Evolutionary conservation across 2,888 invertebrate genomes (phyloP).

Genomic region (Nomada flava): DNA sequence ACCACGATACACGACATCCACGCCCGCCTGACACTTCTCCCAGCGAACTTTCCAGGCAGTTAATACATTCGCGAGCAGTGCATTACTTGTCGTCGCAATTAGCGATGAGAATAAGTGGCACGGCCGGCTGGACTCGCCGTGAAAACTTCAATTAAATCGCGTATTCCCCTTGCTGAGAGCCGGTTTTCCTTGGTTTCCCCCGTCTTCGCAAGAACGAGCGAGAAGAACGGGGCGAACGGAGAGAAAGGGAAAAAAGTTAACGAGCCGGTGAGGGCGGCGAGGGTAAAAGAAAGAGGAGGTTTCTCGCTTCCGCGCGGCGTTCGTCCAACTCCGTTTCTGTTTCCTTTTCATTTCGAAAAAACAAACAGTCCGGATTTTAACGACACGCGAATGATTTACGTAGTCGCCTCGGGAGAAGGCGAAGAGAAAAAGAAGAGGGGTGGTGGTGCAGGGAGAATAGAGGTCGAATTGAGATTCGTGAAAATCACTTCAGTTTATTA

Average conservation of each 20-base stretch:
- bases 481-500: slow-evolving; percentile 19
- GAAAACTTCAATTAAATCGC: slow-evolving; percentile 73
- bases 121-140: slow-evolving; percentile 33
- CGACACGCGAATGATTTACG: slow-evolving; percentile 52
- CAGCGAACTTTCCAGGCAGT: slow-evolving; percentile 66
- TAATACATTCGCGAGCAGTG: slow-evolving; percentile 70
- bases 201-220: not conserved
- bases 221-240: not conserved
- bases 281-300: slow-evolving; percentile 43
- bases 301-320: slow-evolving; percentile 32
- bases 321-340: slow-evolving; percentile 52
- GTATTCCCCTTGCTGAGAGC: slow-evolving; percentile 33
- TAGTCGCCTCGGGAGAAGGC: not conserved
- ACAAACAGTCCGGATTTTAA: slow-evolving; percentile 49
- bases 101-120: slow-evolving; percentile 70
- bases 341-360: slow-evolving; percentile 56
- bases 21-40: slow-evolving; percentile 30
- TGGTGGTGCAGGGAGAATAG: not conserved
- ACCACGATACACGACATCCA: slow-evolving; percentile 45
- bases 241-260: slow-evolving; percentile 1
- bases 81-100: slow-evolving; percentile 74
- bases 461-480: slow-evolving; percentile 5
- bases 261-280: slow-evolving; percentile 16
- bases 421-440: not conserved
- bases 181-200: slow-evolving; percentile 35